phyloP scores from a whole-genome alignment of 2,113 vertebrate species.

The Bubo scandiacus region DNA sequence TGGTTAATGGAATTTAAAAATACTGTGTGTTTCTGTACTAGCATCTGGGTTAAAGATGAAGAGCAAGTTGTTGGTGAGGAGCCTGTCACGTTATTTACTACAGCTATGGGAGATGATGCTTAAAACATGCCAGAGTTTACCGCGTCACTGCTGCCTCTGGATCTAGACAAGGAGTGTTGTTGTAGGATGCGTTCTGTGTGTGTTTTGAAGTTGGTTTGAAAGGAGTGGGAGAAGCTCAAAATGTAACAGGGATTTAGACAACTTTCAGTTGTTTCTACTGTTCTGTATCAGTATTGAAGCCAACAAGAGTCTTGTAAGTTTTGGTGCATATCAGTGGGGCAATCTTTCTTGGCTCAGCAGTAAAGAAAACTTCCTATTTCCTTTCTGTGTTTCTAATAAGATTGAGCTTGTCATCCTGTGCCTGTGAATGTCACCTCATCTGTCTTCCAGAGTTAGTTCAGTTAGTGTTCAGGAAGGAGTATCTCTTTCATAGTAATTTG shows the following conservation, averaged over 20 bases:
- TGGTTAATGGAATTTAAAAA: background rate
- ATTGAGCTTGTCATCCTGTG: background rate
- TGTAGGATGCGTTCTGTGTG: background rate
- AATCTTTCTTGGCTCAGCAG: background rate
- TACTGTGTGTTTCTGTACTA: background rate
- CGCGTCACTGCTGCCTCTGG: background rate
- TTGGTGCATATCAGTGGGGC: background rate
- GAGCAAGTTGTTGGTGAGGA: background rate
- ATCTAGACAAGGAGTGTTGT: background rate
- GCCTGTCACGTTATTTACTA: background rate
- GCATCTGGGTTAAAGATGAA: constrained; percentile 8
- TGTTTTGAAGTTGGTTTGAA: background rate
- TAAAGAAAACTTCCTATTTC: constrained; percentile 28
- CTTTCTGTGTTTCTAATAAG: background rate
- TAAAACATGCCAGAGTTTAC: background rate
- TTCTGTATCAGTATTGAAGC: background rate
- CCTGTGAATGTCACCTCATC: background rate
- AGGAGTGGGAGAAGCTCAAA: background rate
- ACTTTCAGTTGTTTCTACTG: background rate
- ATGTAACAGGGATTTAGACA: background rate
- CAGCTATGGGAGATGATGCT: background rate
- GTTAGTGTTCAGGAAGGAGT: background rate
- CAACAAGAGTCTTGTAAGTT: background rate
- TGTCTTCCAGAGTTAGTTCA: background rate
- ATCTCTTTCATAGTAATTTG: background rate